Conservation (phyloP, 2,113 vertebrate genomes). For the Addax nasomaculatus region DNA sequence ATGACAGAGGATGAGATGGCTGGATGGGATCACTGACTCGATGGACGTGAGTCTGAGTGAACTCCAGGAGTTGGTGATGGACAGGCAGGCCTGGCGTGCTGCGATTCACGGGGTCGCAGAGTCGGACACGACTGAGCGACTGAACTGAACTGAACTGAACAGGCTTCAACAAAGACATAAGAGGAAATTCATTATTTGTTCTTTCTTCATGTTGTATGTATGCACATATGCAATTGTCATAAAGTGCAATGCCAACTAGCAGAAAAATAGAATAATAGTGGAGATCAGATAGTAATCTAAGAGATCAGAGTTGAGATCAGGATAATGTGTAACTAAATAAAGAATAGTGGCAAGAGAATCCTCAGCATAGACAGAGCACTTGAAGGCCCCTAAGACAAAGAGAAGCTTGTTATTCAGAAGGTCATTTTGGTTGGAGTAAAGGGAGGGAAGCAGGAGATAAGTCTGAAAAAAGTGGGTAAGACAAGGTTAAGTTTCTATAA, state of each 20-base stretch:
- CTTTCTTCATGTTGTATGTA: not conserved
- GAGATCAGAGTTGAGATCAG: not conserved
- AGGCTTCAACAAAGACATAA: not conserved
- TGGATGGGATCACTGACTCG: too few relatives aligned
- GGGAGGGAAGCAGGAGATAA: not conserved
- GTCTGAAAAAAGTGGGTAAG: not conserved
- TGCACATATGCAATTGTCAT: not conserved
- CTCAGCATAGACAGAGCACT: not conserved
- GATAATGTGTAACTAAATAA: not conserved
- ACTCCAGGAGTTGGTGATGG: too few relatives aligned
- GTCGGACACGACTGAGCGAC: too few relatives aligned
- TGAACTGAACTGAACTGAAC: too few relatives aligned
- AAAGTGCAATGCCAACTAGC: not conserved
- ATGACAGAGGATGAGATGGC: too few relatives aligned
- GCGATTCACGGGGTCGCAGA: too few relatives aligned
- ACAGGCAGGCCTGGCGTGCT: too few relatives aligned
- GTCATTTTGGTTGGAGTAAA: not conserved
- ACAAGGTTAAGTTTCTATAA: not conserved
- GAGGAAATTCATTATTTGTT: not conserved
- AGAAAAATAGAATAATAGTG: not conserved
- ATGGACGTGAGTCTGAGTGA: too few relatives aligned
- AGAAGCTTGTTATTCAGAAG: not conserved
- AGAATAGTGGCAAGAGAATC: not conserved
- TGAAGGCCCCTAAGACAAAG: not conserved
- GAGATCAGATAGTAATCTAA: not conserved